Evolutionary conservation across 2,797 vertebrate species (phyloP).

Genomic region (Lophius americanus): DNA sequence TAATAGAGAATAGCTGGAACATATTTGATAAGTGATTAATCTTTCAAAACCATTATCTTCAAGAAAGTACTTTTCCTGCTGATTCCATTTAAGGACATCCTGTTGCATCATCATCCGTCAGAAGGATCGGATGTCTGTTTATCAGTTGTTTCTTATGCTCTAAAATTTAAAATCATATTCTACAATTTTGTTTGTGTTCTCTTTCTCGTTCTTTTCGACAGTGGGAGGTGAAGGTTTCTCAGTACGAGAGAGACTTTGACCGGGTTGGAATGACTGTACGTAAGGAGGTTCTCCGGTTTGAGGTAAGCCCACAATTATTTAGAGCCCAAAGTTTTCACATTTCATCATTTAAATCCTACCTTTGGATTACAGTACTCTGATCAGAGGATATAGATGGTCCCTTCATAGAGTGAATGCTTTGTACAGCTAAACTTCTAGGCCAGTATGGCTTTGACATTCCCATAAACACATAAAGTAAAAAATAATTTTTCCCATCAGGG

Average conservation of each 20-base stretch:
- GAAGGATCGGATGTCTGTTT: not conserved
- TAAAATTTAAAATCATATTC: not conserved
- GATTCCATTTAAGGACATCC: not conserved
- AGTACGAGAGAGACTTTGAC: slow-evolving; percentile 95
- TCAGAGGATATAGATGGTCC: not conserved
- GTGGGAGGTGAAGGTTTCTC: slow-evolving; percentile 94
- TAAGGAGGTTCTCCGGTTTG: slow-evolving; percentile 93
- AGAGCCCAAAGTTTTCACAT: not conserved
- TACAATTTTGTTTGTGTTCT: not conserved
- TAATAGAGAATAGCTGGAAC: not conserved
- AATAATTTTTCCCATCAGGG: no score
- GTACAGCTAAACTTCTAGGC: not conserved
- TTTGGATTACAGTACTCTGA: not conserved
- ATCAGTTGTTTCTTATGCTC: not conserved
- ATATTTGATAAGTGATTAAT: not conserved
- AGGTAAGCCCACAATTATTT: slow-evolving; percentile 77
- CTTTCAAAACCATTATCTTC: not conserved
- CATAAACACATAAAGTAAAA: not conserved
- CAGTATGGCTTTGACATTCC: not conserved
- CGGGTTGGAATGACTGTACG: slow-evolving; percentile 89
- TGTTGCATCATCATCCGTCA: not conserved
- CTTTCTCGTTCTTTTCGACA: slow-evolving; percentile 59
- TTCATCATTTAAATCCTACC: not conserved
- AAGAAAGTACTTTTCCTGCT: not conserved
- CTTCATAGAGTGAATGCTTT: not conserved